Conservation (phyloP, 53 echinoderm and acorn worm genomes). For the Luidia sarsii region DNA sequence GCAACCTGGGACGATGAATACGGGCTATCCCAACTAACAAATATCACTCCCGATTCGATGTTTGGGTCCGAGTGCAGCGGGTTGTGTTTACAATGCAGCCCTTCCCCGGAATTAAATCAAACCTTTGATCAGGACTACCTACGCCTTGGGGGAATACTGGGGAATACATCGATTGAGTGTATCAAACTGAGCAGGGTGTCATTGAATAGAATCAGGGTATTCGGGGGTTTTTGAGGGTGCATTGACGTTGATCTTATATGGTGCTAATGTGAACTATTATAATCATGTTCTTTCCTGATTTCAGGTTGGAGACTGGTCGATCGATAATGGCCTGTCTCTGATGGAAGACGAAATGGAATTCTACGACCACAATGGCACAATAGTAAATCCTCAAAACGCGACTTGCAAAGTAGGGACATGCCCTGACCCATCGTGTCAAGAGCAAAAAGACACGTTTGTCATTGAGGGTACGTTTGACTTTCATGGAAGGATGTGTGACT, state of each 20-base stretch:
- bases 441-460: not conserved
- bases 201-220: too few species aligned
- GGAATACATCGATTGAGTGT: too few species aligned
- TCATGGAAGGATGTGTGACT: not conserved
- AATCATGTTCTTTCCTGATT: not conserved
- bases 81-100: slow-evolving; percentile 55
- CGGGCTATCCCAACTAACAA: slow-evolving; percentile 25
- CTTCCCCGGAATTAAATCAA: not conserved
- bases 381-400: not conserved
- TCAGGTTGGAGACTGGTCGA: slow-evolving; percentile 52
- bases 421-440: not conserved
- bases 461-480: slow-evolving; percentile 33
- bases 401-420: not conserved
- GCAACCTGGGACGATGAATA: slow-evolving; percentile 35
- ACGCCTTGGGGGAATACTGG: slow-evolving; percentile 66
- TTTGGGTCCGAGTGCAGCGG: slow-evolving; percentile 45
- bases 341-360: slow-evolving; percentile 6
- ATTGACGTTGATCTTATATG: too few species aligned
- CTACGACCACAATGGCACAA: slow-evolving; percentile 37
- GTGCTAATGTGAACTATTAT: not conserved
- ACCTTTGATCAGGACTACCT: slow-evolving; percentile 24
- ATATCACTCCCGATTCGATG: slow-evolving; percentile 5
- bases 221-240: too few species aligned
- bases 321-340: slow-evolving; percentile 13
- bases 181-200: too few species aligned